These are phyloP conservation scores for Dasypus novemcinctus DNA, from an alignment of 2,113 vertebrate species.

Conservation along the genomic window DNA sequence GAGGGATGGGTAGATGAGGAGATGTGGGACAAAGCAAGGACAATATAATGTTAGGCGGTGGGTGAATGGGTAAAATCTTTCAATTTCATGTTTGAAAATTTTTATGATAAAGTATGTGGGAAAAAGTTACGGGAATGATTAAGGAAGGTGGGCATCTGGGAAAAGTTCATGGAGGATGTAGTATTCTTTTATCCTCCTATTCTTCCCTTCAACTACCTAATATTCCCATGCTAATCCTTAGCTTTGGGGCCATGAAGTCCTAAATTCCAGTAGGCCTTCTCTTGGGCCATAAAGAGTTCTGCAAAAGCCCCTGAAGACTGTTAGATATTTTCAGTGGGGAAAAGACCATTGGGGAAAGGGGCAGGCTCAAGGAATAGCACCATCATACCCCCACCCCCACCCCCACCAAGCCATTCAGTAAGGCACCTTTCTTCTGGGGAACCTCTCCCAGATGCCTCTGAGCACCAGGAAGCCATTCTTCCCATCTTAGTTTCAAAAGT, in stretches of 20 bases:
- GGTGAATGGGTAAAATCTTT: not conserved
- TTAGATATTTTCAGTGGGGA: not conserved
- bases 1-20: not conserved
- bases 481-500: not conserved
- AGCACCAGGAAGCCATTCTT: not conserved
- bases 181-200: not conserved
- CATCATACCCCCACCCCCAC: too few species aligned
- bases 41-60: not conserved
- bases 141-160: not conserved
- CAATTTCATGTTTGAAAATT: not conserved
- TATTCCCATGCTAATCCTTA: not conserved
- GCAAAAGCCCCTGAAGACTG: not conserved
- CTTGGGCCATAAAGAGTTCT: not conserved
- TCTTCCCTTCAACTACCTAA: not conserved
- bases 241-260: not conserved
- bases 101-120: not conserved
- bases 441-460: not conserved
- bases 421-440: not conserved
- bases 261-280: not conserved
- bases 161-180: not conserved
- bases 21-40: not conserved
- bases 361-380: not conserved
- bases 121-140: not conserved
- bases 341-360: not conserved
- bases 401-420: too few species aligned